Evolutionary conservation across 2,113 vertebrate species (phyloP).

Genomic region (Gallinago undulata): DNA sequence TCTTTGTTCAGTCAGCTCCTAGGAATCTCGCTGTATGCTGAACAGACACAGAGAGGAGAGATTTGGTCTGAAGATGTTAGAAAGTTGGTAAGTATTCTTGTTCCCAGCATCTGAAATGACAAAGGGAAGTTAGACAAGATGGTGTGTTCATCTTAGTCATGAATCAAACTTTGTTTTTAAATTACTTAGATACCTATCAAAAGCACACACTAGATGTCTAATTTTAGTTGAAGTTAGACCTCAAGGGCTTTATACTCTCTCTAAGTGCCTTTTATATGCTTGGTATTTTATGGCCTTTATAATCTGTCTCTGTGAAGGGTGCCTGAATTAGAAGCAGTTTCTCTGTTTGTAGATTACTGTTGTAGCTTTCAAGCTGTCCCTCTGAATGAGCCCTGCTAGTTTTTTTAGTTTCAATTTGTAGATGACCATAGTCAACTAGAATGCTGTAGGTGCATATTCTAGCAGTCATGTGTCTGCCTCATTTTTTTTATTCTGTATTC

Average conservation of each 20-base stretch:
- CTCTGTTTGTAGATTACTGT: background rate
- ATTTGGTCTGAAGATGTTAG: constrained; percentile 93
- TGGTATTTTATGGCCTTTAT: background rate
- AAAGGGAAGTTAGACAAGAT: background rate
- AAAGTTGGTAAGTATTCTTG: constrained; percentile 84
- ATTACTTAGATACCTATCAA: background rate
- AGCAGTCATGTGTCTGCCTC: background rate
- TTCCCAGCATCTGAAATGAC: background rate
- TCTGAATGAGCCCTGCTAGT: background rate
- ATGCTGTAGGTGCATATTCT: background rate
- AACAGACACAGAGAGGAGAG: constrained; percentile 86
- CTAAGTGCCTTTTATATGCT: background rate
- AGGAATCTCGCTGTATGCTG: constrained; percentile 87
- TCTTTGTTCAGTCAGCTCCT: constrained; percentile 86
- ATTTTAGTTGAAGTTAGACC: background rate
- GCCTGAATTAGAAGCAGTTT: background rate
- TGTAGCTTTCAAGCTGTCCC: background rate
- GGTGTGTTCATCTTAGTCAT: background rate
- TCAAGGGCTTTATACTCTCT: background rate
- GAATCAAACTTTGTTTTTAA: background rate
- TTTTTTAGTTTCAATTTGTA: background rate
- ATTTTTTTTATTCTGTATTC: background rate
- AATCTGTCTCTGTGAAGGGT: background rate
- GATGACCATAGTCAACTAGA: background rate
- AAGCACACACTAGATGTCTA: background rate